Conservation (phyloP, 2,888 invertebrate species). For the Leptothorax acervorum region DNA sequence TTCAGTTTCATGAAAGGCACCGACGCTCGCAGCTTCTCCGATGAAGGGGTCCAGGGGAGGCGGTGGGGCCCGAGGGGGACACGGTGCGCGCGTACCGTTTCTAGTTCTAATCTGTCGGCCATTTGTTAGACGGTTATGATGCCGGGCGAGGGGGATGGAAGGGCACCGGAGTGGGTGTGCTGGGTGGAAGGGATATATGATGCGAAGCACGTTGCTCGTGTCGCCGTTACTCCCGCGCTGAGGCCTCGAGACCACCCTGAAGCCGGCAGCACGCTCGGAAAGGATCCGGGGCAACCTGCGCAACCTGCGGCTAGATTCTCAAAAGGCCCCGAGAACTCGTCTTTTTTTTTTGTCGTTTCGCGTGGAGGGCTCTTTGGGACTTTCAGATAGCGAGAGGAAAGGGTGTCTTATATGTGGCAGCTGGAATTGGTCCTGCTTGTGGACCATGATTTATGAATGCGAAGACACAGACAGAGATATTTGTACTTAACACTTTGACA, state of each 20-base stretch:
- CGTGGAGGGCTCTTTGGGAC: conserved; percentile 17
- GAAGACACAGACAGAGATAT: conserved; percentile 41
- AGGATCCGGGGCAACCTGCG: conserved; percentile 70
- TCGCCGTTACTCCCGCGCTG: conserved; percentile 79
- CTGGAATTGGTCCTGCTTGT: conserved; percentile 41
- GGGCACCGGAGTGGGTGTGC: conserved; percentile 57
- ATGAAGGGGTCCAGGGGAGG: conserved; percentile 54
- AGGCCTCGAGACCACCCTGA: conserved; percentile 81
- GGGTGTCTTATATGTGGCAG: conserved; percentile 28
- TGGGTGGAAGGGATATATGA: conserved; percentile 72
- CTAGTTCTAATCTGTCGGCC: conserved; percentile 84
- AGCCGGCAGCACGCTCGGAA: conserved; percentile 64
- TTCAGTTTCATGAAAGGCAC: conserved; percentile 85
- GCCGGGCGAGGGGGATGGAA: conserved; percentile 69
- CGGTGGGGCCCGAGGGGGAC: conserved; percentile 51
- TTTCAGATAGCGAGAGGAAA: conserved; percentile 37
- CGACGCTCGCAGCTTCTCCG: conserved; percentile 74
- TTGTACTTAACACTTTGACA: conserved; percentile 43
- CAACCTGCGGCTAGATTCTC: conserved; percentile 68
- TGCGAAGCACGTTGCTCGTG: conserved; percentile 78
- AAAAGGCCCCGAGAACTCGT: background rate
- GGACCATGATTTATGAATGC: conserved; percentile 28
- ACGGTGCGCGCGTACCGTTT: conserved; percentile 71
- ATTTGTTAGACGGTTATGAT: conserved; percentile 84
- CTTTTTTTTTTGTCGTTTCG: background rate